Base-by-base conservation (phyloP, 2,888 invertebrate genomes). In the Lycia hirtaria region DNA sequence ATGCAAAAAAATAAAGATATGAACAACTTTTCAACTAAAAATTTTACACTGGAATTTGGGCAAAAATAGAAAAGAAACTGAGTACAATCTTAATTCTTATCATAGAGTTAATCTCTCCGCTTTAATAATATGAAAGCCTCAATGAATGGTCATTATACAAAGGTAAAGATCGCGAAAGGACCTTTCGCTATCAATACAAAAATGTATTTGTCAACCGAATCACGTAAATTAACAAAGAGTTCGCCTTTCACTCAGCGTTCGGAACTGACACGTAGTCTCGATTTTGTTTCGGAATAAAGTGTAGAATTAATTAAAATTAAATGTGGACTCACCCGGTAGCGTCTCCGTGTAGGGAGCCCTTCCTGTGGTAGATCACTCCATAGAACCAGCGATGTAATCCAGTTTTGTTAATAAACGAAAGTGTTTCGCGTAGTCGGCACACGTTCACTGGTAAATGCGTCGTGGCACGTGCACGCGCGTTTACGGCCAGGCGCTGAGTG, bases 241-340 rank as follows among this genome's bases (percentile, higher is more conserved):
- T 85, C 76, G 81, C 90, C 90, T 91, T 91, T 91, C 90, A 91
- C 90, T 88, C 82, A 83, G 76, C 83, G 82, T 80, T 87, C 83
- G 79, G 73, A 84, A 80, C 81, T 88, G 90, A 91, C 90, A 90
- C 90, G 90, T 89, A 85, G 76, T 79, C 85, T 81, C 71, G 78
- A 83, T 83, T 87, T 83, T 82, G 75, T 75, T 75, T 79, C 69
- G 76, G 75, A 70, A 67, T 70, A 67, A 69, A 76, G 65, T 69
- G 71, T 69, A 64, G 68, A 73, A 65, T 65, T 68, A 73, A 81
- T 73, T 67, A 73, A 76, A 71, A 71, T 35, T 28, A 28, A 28
- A 17, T 33, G n/a, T 22, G n/a, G 67, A 80, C 85, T 80, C 75
- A 87, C 88, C 85, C 86, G 78, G 75, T 64, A 68, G 70, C 64